A percentile compares a stretch with the other conserved stretches of the same genome.
Conservation (phyloP, 2,888 invertebrate species). For the Cantharis rufa region DNA sequence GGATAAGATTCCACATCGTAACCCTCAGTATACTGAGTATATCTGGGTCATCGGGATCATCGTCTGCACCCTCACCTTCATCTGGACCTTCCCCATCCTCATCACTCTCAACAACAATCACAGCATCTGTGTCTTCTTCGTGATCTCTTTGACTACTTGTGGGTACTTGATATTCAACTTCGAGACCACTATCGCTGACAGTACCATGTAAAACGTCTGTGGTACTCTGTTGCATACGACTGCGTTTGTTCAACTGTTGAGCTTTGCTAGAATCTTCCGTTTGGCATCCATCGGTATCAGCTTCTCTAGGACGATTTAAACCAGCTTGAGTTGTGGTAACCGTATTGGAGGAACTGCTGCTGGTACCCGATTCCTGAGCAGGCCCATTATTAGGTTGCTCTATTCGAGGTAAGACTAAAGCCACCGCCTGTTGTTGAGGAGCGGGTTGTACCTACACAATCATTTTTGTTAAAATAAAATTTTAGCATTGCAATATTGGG, state of each 20-base stretch:
- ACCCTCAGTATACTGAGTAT: too few relatives aligned
- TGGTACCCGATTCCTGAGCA: conserved; percentile 48
- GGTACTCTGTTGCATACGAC: conserved; percentile 53
- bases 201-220: conserved; percentile 29
- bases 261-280: conserved; percentile 55
- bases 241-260: conserved; percentile 58
- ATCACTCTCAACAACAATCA: conserved; percentile 79
- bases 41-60: conserved; percentile 59
- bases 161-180: conserved; percentile 83
- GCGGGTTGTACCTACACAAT: conserved; percentile 36
- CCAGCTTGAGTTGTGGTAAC: conserved; percentile 70
- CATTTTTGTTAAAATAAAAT: not conserved
- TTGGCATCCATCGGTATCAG: conserved; percentile 60
- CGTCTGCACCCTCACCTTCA: conserved; percentile 59
- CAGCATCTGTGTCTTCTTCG: conserved; percentile 69
- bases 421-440: conserved; percentile 67
- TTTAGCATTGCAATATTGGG: not conserved
- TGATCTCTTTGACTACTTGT: conserved; percentile 87
- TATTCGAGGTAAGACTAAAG: conserved; percentile 70
- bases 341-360: conserved; percentile 65
- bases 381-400: conserved; percentile 63
- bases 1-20: conserved; percentile 59
- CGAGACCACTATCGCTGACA: conserved; percentile 62
- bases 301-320: conserved; percentile 64
- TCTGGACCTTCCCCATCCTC: conserved; percentile 67